Evolutionary conservation across 2,888 invertebrate genomes (phyloP).

Genomic region (Ypsolopha sequella): DNA sequence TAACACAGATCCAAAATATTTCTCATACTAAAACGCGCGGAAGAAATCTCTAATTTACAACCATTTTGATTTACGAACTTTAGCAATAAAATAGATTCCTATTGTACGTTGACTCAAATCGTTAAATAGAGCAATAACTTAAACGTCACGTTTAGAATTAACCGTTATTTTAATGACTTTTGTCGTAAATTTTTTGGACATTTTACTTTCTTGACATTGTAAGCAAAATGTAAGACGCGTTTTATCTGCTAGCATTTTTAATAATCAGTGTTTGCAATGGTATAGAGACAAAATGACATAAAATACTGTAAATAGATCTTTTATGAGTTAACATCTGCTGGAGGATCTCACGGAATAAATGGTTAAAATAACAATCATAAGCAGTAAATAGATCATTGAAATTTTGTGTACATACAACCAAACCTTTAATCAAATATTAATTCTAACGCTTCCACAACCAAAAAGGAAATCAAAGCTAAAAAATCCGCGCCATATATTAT

Average conservation of each 20-base stretch:
- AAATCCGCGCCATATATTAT: no score
- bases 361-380: no score
- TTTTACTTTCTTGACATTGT: background rate
- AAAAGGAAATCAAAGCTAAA: no score
- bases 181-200: conserved; percentile 3
- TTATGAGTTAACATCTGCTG: no score
- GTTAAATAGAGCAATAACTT: conserved; percentile 56
- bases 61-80: conserved; percentile 43
- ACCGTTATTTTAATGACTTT: conserved; percentile 28
- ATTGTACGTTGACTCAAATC: conserved; percentile 50
- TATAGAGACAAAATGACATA: no score
- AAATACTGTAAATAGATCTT: no score
- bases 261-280: background rate
- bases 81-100: conserved; percentile 45
- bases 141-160: conserved; percentile 40
- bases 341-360: no score
- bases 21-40: background rate
- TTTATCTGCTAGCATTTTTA: background rate
- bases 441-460: no score
- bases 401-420: conserved; percentile 5
- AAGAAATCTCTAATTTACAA: conserved; percentile 31
- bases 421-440: conserved; percentile 1
- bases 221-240: background rate
- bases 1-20: background rate
- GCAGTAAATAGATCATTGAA: no score